Evolutionary conservation across 2,888 invertebrate genomes (phyloP), one percentile per base, ranked within the genome.

Genomic region (Drosophila multiciliata): DNA sequence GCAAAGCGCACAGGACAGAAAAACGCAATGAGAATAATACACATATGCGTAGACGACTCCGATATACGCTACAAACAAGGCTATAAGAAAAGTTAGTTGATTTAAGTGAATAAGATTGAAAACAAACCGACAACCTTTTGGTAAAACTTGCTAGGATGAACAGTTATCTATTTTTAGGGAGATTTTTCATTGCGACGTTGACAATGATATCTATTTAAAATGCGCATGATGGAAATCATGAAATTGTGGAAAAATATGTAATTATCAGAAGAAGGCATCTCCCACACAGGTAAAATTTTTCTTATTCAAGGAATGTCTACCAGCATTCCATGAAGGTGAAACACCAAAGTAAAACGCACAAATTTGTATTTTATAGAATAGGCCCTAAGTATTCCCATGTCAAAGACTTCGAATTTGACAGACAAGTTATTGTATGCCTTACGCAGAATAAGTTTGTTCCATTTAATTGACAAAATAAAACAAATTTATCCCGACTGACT

Each of bases 1-100:
- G 88, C 89, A 76, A 78, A 69, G 63, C 54, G 60, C 71, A 65
- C 75, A 67, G 49, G 48, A 23, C 66, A 52, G 40, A 49, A 17
- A 32, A 53, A 57, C 48, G 12, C 32, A 20, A 36, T 17, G 38
- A 8, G 35, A 33, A 29, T 55, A 64, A 29, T 62, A 23, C 20
- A 66, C n/a, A 17, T 12, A 4, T 23, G 32, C 20, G 8, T 15
- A 42, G 40, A 12, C 50, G 63, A 78, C 73, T 45, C 7, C 6
- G 7, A 1, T 17, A 58, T 63, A 36, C 78, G 23, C 62, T 75
- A 48, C 57, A 32, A 32, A 8, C 12, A 20, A 35, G 26, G n/a
- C 40, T 17, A 3, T 6, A 12, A 4, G 17, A 23, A 32, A 33
- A 58, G 45, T 45, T 45, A 8, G 7, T 45, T 5, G 20, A 20